A percentile compares a stretch with the other conserved stretches of the same genome.
Conservation (phyloP, 92 coral and sea anemone species). For the Siderastrea siderea region DNA sequence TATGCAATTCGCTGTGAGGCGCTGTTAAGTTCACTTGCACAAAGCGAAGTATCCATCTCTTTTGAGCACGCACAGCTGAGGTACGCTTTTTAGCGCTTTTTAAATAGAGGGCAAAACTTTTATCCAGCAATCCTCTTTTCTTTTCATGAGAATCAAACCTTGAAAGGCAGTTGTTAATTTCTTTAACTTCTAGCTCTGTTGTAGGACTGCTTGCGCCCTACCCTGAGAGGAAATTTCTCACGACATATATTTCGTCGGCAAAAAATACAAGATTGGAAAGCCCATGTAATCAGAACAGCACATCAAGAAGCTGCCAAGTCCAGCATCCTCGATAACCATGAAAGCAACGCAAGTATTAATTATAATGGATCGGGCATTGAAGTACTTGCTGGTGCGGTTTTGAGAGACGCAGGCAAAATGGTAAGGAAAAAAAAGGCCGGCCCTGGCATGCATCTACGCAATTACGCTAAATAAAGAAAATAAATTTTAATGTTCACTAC, state of each 20-base stretch:
- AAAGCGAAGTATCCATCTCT: conserved; percentile 13
- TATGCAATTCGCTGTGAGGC: conserved; percentile 32
- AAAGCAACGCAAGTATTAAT: conserved; percentile 11
- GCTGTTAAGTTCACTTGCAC: conserved; percentile 14
- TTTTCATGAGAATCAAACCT: too few species aligned
- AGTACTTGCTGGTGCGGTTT: neutral
- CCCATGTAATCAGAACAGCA: conserved; percentile 24
- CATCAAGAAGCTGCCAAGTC: conserved; percentile 42
- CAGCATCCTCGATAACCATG: conserved; percentile 10
- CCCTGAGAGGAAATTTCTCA: conserved; percentile 21
- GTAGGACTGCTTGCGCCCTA: neutral
- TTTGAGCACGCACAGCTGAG: conserved; percentile 15
- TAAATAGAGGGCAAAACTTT: too few species aligned
- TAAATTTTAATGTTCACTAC: too few species aligned
- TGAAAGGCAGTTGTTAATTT: too few species aligned
- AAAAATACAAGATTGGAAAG: conserved; percentile 17
- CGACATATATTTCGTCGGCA: neutral
- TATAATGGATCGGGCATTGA: conserved; percentile 35
- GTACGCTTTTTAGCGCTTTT: neutral
- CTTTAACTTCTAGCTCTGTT: conserved; percentile 7
- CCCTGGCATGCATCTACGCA: neutral
- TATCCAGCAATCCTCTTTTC: too few species aligned
- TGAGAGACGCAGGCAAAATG: conserved; percentile 7
- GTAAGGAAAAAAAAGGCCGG: neutral
- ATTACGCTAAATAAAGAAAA: too few species aligned